Evolutionary conservation across 2,113 vertebrate species (phyloP).

Genomic region (Tenrec ecaudatus): DNA sequence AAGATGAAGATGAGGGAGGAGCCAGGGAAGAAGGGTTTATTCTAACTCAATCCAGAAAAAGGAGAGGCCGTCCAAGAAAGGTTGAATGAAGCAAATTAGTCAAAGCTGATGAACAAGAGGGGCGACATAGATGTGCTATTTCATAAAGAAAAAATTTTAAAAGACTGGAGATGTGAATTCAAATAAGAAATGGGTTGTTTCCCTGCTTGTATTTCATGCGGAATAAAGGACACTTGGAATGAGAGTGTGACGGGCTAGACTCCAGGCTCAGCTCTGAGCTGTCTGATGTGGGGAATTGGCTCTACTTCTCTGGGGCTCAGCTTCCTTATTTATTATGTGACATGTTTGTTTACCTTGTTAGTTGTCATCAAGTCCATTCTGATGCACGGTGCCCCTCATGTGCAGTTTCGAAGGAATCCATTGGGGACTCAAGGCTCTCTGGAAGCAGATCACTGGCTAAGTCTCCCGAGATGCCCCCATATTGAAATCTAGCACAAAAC

Average conservation of each 20-base stretch:
- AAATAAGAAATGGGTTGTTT: conserved; percentile 17
- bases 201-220: neutral
- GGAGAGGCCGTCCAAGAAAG: neutral
- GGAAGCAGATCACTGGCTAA: too few relatives aligned
- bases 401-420: neutral
- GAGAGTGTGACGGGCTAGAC: neutral
- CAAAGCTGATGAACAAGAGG: neutral
- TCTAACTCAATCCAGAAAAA: neutral
- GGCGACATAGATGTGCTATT: neutral
- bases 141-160: conserved; percentile 17
- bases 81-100: conserved; percentile 31
- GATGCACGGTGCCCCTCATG: neutral
- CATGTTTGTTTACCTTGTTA: neutral
- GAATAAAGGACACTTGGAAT: neutral
- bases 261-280: neutral
- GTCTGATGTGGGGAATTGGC: too few relatives aligned
- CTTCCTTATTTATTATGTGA: neutral
- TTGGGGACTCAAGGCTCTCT: too few relatives aligned
- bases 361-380: neutral
- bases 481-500: conserved; percentile 7
- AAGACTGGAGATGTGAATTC: neutral
- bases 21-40: neutral
- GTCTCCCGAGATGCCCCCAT: neutral
- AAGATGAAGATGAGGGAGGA: neutral
- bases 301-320: too few relatives aligned